Base-by-base conservation (phyloP, 2,888 invertebrate species). In the Macropis europaea region DNA sequence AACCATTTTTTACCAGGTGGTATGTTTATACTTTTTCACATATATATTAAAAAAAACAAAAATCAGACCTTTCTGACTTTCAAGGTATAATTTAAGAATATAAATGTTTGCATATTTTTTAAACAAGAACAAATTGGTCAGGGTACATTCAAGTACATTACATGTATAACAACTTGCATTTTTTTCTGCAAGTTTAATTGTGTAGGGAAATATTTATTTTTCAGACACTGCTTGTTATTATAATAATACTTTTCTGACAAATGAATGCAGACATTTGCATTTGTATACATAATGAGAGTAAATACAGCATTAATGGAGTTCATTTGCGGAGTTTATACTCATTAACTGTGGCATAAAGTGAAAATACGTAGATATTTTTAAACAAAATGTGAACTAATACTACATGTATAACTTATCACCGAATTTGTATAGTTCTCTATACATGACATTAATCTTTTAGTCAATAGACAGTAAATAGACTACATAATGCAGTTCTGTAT, bases 11-110 rank as follows among this genome's bases (percentile, higher is more conserved):
- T 73, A 64, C 61, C 56, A 24, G 11, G 30, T 59, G 57, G 34
- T 60, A 79, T 63, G 40, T 60, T 76, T 79, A 72, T 69, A 76
- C 61, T 76, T 62, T 76, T 56, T 75, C 76, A 73, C 57, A 48
- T 59, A 43, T 62, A 59, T 64, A 43, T 64, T 11, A 22, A 36
- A 26, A 50, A 57, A 22, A 28, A 36, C 34, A 53, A 9, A 52
- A 32, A 40, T 30, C 60, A 60, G 36, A 64, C 19, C 63, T 67
- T 59, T 60, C 13, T 45, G 36, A 67, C 38, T 48, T 71, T 61
- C 19, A 54, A 26, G 3, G 32, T 59, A 66, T 24, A 36, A 66
- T 45, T 57, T 28, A 45, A 43, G 52, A 59, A 72, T n/a, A 52
- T 40, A 28, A 57, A 70, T 6, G 43, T 60, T 53, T 54, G 24